Evolutionary conservation across 2,797 vertebrate species (phyloP).

Genomic region (Mastacembelus armatus): DNA sequence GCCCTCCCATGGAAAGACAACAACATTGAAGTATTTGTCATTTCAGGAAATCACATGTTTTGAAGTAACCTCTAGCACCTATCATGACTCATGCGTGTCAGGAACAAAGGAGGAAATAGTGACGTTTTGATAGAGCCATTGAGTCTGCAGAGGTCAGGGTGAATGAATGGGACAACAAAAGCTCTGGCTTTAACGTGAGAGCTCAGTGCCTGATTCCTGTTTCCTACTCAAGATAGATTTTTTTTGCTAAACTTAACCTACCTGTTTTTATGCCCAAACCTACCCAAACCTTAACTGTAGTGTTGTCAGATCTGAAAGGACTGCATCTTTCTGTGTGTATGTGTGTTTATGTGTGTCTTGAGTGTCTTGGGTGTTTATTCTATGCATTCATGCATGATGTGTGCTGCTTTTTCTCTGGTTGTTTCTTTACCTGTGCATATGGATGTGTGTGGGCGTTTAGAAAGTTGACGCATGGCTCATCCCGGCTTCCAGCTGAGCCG

Average conservation of each 20-base stretch:
- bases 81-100: neutral
- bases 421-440: conserved; percentile 3
- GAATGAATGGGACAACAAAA: neutral
- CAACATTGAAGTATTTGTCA: neutral
- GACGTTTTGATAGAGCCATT: neutral
- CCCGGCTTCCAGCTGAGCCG: conserved; percentile 1
- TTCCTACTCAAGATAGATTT: no score
- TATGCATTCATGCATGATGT: no score
- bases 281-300: no score
- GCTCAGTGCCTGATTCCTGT: neutral
- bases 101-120: neutral
- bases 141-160: no score
- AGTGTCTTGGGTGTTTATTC: no score
- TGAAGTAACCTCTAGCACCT: neutral
- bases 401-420: no score
- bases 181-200: neutral
- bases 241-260: no score
- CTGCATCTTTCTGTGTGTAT: no score
- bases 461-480: conserved; percentile 12
- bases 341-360: neutral
- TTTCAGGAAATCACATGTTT: neutral
- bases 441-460: conserved; percentile 5
- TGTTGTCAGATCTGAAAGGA: no score
- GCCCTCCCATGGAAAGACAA: neutral
- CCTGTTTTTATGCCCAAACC: no score